Evolutionary conservation across 2,113 vertebrate genomes (phyloP).

Genomic region (Acinonyx jubatus): DNA sequence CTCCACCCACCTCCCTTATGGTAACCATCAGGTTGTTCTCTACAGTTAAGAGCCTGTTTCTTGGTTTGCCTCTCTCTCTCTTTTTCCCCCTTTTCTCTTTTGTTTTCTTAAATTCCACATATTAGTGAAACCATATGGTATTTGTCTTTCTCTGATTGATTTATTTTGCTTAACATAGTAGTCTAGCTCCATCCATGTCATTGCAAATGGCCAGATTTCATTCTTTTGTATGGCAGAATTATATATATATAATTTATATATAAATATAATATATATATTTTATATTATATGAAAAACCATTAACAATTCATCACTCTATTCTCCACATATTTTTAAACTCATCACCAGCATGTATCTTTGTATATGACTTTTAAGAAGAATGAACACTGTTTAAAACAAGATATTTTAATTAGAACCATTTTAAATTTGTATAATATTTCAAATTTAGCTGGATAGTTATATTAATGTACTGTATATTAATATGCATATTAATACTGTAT

Average conservation of each 20-base stretch:
- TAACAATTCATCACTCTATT: background rate
- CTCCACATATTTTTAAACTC: background rate
- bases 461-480: background rate
- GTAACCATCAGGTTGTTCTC: too few species aligned
- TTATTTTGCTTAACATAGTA: background rate
- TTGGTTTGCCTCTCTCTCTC: background rate
- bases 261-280: background rate
- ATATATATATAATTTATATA: background rate
- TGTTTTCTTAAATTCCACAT: background rate
- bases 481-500: background rate
- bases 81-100: background rate
- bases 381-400: background rate
- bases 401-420: background rate
- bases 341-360: background rate
- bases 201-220: background rate
- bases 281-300: background rate
- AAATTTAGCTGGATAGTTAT: background rate
- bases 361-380: background rate
- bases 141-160: background rate
- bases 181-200: background rate
- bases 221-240: background rate
- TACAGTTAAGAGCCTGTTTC: background rate
- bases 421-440: background rate
- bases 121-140: background rate
- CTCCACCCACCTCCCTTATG: too few species aligned